A percentile compares a stretch with the other conserved stretches of the same genome.
These are phyloP conservation scores for Zaprionus davidi DNA, from an alignment of 1,140 invertebrate species.

Conservation along the genomic window DNA sequence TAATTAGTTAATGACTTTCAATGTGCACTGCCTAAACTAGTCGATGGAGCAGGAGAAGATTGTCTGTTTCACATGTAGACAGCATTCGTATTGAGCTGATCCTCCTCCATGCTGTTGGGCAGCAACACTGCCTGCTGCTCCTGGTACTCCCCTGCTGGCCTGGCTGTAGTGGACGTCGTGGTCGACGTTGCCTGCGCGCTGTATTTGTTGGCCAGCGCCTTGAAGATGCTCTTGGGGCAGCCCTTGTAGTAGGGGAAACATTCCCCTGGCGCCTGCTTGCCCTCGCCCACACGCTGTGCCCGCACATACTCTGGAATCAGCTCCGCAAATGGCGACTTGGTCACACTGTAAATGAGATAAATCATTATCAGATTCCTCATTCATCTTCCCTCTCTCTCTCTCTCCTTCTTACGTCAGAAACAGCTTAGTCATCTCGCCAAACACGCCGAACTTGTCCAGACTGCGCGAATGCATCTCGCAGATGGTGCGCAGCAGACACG, in stretches of 20 bases:
- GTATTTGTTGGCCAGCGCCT: conserved; percentile 87
- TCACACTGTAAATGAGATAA: conserved; percentile 87
- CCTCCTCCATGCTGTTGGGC: conserved; percentile 39
- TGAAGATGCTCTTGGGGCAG: conserved; percentile 92
- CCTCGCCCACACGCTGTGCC: conserved; percentile 90
- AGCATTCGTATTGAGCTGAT: conserved; percentile 35
- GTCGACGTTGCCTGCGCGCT: conserved; percentile 84
- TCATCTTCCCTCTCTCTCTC: neutral
- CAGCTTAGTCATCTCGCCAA: conserved; percentile 91
- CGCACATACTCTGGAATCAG: conserved; percentile 90
- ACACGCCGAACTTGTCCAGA: conserved; percentile 89
- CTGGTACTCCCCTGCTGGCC: conserved; percentile 64
- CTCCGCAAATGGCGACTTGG: conserved; percentile 90
- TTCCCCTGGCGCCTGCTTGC: conserved; percentile 87
- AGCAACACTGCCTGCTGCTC: conserved; percentile 69
- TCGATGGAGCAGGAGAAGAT: conserved; percentile 48
- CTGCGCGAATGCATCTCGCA: conserved; percentile 93
- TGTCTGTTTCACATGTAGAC: conserved; percentile 60
- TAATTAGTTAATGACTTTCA: conserved; percentile 80
- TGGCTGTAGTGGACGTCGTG: conserved; percentile 38
- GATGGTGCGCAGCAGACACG: conserved; percentile 92
- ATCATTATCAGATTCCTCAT: neutral
- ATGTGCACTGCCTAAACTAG: conserved; percentile 62
- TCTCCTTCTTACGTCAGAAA: conserved; percentile 90
- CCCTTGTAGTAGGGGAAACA: conserved; percentile 93